Percentiles rank a stretch among this genome's conserved stretches.
Conservation (phyloP, 1,140 invertebrate genomes). For the Halyomorpha halys region DNA sequence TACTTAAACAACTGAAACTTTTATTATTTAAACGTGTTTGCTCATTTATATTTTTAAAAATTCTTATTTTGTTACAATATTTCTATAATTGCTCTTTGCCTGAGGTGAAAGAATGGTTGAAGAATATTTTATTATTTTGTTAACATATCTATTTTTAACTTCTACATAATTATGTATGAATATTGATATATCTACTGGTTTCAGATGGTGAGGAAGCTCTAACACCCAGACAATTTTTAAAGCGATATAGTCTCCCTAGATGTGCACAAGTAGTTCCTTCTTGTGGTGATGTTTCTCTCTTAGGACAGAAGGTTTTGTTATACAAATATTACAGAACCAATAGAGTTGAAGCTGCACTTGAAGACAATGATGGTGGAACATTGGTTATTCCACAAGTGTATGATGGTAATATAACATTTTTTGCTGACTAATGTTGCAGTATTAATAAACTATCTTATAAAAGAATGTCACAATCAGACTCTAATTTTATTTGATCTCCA, state of each 20-base stretch:
- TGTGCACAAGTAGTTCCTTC: conserved; percentile 22
- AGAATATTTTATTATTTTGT: too few species aligned
- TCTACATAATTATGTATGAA: too few species aligned
- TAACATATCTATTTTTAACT: too few species aligned
- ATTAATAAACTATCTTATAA: background rate
- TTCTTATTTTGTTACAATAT: too few species aligned
- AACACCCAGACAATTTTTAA: conserved; percentile 25
- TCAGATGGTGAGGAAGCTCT: conserved; percentile 12
- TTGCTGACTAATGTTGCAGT: too few species aligned
- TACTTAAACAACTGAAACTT: too few species aligned
- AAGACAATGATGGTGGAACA: conserved; percentile 20
- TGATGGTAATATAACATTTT: conserved; percentile 22
- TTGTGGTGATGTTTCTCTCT: conserved; percentile 19
- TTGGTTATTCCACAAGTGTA: conserved; percentile 28
- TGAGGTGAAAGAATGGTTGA: too few species aligned
- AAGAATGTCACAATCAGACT: background rate
- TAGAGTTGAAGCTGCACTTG: conserved; percentile 27
- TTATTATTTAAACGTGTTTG: too few species aligned
- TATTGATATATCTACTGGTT: background rate
- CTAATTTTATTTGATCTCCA: background rate
- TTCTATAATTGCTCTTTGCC: too few species aligned
- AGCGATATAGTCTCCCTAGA: conserved; percentile 27
- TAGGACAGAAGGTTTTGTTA: conserved; percentile 24
- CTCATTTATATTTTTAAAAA: too few species aligned
- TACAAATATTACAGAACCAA: conserved; percentile 28